phyloP scores from a whole-genome alignment of 2,113 vertebrate species.

The Dolichotis patagonum region DNA sequence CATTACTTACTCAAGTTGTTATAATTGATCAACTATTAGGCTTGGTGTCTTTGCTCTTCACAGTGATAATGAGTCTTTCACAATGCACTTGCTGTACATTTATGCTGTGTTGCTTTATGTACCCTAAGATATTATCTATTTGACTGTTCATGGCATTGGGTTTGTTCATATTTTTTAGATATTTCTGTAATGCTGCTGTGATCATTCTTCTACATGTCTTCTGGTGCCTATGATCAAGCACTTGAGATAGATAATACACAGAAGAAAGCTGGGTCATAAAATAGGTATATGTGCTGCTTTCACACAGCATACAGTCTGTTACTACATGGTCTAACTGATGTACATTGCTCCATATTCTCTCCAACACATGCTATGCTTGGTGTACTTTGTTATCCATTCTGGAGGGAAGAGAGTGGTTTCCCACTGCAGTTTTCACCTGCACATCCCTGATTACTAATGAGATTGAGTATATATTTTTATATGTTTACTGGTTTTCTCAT shows the following conservation, averaged over 20 bases:
- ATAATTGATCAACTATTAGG: not conserved
- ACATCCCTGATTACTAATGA: not conserved
- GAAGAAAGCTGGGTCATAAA: not conserved
- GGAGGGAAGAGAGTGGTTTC: not conserved
- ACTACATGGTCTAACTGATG: not conserved
- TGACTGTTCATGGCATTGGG: not conserved
- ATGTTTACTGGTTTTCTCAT: not conserved
- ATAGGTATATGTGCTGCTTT: not conserved
- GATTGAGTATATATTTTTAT: not conserved
- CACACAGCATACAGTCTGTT: not conserved
- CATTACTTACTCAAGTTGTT: not conserved
- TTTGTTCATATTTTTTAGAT: not conserved
- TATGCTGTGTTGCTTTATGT: not conserved
- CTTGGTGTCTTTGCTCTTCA: not conserved
- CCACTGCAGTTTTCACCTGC: not conserved
- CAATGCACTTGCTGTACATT: not conserved
- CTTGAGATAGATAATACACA: not conserved
- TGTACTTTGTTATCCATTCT: not conserved
- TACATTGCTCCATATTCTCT: not conserved
- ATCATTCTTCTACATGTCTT: not conserved
- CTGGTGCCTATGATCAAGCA: not conserved
- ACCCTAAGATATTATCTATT: not conserved
- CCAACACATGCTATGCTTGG: not conserved
- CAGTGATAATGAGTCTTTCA: not conserved
- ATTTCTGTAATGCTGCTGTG: accelerated